A percentile compares a stretch with the other conserved stretches of the same genome.
These are phyloP conservation scores for pig (Sus scrofa) DNA, from an alignment of 2,113 vertebrate genomes.

Conservation along the genomic window DNA sequence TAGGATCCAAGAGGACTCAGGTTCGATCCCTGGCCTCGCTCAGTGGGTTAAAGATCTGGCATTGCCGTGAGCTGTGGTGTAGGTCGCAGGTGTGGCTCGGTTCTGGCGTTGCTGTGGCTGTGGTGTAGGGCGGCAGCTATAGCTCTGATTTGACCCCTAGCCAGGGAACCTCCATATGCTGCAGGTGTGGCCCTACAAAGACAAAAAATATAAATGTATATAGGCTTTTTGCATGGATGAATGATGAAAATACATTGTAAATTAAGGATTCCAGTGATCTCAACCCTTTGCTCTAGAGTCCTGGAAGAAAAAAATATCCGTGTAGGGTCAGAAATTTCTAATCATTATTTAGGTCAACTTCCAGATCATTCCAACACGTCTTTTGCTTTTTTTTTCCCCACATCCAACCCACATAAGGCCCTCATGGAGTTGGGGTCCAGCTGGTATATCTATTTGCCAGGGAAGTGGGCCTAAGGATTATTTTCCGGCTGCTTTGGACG, in stretches of 20 bases:
- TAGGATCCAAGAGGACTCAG: too few species aligned
- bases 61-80: too few species aligned
- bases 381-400: neutral
- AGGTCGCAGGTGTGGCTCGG: too few species aligned
- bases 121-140: too few species aligned
- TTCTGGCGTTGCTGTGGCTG: too few species aligned
- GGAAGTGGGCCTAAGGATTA: neutral
- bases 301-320: neutral
- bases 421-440: neutral
- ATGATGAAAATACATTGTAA: neutral
- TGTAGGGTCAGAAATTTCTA: neutral
- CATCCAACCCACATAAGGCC: neutral
- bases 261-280: neutral
- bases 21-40: too few species aligned
- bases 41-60: too few species aligned
- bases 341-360: neutral
- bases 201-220: too few species aligned
- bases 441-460: neutral
- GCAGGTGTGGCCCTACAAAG: too few species aligned
- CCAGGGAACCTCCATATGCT: too few species aligned
- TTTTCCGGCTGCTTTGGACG: conserved; percentile 1
- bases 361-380: neutral
- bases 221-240: too few species aligned
- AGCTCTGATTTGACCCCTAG: too few species aligned
- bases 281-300: neutral